phyloP scores from a whole-genome alignment of 2,888 invertebrate genomes.

The Phlogophora meticulosa region DNA sequence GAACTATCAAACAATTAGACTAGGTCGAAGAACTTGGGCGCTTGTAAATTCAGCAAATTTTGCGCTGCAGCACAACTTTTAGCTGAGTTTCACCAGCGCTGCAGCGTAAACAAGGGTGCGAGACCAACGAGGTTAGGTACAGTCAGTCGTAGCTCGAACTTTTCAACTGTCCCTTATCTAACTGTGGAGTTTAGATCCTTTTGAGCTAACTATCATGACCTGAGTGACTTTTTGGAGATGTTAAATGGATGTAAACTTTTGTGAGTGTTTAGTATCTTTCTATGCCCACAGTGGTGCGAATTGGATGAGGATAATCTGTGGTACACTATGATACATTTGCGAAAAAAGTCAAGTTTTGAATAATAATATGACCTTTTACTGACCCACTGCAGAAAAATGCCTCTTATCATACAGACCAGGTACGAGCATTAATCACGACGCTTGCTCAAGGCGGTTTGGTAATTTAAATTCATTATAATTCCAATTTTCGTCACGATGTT shows the following conservation, averaged over 20 bases:
- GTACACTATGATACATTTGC: background rate
- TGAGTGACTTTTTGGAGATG: constrained; percentile 22
- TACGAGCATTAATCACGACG: too few relatives aligned
- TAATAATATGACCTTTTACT: too few relatives aligned
- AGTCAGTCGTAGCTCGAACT: constrained; percentile 32
- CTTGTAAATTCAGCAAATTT: constrained; percentile 60
- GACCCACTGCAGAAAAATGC: too few relatives aligned
- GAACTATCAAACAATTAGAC: constrained; percentile 64
- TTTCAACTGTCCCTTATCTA: constrained; percentile 20
- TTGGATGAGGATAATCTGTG: background rate
- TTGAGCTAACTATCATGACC: constrained; percentile 34
- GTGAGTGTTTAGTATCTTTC: background rate
- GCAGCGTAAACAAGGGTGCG: constrained; percentile 54
- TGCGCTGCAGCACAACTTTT: constrained; percentile 55
- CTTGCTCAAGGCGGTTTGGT: too few relatives aligned
- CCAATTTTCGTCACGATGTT: too few relatives aligned
- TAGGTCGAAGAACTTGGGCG: constrained; percentile 49
- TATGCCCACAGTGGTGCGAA: background rate
- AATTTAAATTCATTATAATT: too few relatives aligned
- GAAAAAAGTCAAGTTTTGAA: too few relatives aligned
- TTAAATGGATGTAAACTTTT: constrained; percentile 21
- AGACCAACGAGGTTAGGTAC: constrained; percentile 39
- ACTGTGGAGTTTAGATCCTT: constrained; percentile 35
- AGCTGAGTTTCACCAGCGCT: constrained; percentile 44
- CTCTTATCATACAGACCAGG: too few relatives aligned